Evolutionary conservation across 2,888 invertebrate genomes (phyloP).

Genomic region (Athalia rosae): DNA sequence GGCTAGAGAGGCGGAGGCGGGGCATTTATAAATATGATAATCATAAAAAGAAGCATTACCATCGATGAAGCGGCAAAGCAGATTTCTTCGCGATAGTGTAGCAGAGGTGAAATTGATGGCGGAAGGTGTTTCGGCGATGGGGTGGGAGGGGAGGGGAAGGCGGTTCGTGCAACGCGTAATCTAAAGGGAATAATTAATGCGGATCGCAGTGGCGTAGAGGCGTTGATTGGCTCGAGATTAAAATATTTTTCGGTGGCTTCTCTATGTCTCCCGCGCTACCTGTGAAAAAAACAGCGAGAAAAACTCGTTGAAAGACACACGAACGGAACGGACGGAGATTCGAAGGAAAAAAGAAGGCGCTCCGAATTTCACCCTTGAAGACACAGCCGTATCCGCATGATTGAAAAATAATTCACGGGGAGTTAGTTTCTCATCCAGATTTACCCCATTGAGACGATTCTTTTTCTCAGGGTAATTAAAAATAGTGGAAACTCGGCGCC

Average conservation of each 20-base stretch:
- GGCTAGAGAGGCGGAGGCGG: conserved; percentile 34
- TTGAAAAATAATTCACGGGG: no score
- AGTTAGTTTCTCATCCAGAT: neutral
- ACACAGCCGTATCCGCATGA: no score
- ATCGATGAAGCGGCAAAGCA: conserved; percentile 55
- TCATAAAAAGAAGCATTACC: conserved; percentile 60
- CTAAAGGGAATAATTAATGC: conserved; percentile 63
- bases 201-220: conserved; percentile 51
- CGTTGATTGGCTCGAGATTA: conserved; percentile 42
- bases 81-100: conserved; percentile 47
- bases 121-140: conserved; percentile 46
- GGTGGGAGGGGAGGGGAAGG: conserved; percentile 45
- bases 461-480: neutral
- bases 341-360: neutral
- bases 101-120: conserved; percentile 58
- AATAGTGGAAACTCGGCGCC: neutral
- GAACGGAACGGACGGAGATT: neutral
- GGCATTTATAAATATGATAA: conserved; percentile 64
- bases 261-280: neutral
- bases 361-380: no score
- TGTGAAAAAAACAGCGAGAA: neutral
- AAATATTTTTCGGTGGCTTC: conserved; percentile 14
- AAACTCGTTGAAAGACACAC: neutral
- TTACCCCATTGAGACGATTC: neutral
- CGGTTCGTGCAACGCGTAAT: conserved; percentile 57